These are phyloP conservation scores for Lineus longissimus DNA, from an alignment of 1,140 invertebrate genomes.

Conservation along the genomic window DNA sequence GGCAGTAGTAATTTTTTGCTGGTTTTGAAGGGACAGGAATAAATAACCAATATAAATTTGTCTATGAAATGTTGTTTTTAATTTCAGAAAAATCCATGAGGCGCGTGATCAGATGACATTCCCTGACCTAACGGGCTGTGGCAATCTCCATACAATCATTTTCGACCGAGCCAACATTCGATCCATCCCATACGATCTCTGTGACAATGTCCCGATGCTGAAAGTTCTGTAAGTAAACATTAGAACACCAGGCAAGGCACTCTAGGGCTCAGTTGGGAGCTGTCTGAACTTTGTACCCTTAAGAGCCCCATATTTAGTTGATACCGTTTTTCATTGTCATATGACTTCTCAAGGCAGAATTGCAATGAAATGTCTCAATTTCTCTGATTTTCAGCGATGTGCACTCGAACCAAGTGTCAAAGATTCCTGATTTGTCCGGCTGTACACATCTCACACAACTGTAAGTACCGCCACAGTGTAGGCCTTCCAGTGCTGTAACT, in stretches of 20 bases:
- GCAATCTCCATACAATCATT: constrained; percentile 71
- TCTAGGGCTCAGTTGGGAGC: neutral
- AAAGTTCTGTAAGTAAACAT: constrained; percentile 75
- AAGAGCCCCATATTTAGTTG: neutral
- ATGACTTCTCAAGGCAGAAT: constrained; percentile 6
- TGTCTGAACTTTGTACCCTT: neutral
- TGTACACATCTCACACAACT: constrained; percentile 71
- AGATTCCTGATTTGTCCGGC: constrained; percentile 39
- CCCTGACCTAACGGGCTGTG: constrained; percentile 75
- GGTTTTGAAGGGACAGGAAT: no score
- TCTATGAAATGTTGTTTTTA: neutral
- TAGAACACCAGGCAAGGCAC: neutral
- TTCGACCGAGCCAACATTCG: constrained; percentile 75
- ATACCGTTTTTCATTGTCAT: neutral
- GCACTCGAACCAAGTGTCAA: constrained; percentile 47
- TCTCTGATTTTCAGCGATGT: constrained; percentile 48
- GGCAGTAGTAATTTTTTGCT: no score
- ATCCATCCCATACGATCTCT: constrained; percentile 70
- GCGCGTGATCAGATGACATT: constrained; percentile 72
- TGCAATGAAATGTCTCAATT: neutral
- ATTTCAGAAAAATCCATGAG: constrained; percentile 76
- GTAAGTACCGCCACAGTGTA: constrained; percentile 65
- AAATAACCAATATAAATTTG: no score
- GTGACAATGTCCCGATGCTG: constrained; percentile 70
- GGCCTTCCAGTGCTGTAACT: neutral